These are phyloP conservation scores for Lycophotia porphyrea DNA, from an alignment of 2,888 invertebrate species.

Conservation along the genomic window DNA sequence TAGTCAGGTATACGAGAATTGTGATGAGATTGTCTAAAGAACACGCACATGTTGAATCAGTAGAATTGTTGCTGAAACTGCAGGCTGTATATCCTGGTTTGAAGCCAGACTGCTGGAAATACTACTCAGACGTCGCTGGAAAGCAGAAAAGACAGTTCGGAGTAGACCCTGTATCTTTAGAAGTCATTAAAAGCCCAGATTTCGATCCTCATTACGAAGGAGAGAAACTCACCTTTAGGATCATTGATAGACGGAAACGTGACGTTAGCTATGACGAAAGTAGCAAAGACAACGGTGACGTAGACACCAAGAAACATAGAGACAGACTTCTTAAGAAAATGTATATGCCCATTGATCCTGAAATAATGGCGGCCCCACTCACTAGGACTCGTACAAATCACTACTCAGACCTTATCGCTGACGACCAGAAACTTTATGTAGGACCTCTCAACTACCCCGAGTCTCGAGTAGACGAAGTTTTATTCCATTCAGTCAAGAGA, in stretches of 20 bases:
- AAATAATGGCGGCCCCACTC: conserved; percentile 77
- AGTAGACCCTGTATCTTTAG: conserved; percentile 84
- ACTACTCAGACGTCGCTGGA: conserved; percentile 85
- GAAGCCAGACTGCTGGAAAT: conserved; percentile 86
- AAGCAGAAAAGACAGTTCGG: conserved; percentile 87
- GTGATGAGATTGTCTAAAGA: conserved; percentile 83
- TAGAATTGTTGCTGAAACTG: conserved; percentile 78
- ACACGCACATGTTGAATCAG: conserved; percentile 79
- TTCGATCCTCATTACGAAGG: conserved; percentile 81
- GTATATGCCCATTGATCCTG: conserved; percentile 78
- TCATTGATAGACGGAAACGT: conserved; percentile 84
- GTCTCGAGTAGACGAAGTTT: conserved; percentile 78
- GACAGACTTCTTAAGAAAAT: conserved; percentile 75
- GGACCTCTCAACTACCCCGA: conserved; percentile 85
- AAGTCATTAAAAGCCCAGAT: conserved; percentile 80
- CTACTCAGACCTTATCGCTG: conserved; percentile 82
- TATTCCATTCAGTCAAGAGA: conserved; percentile 79
- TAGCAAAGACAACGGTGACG: conserved; percentile 64
- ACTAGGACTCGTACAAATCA: conserved; percentile 82
- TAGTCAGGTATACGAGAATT: conserved; percentile 84
- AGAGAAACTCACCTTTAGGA: conserved; percentile 78
- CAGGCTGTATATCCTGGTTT: conserved; percentile 78
- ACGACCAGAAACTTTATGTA: conserved; percentile 84
- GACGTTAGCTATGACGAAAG: conserved; percentile 79
- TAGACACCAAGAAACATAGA: conserved; percentile 70